Base-by-base conservation (phyloP, 2,888 invertebrate genomes). In the Hydropsyche betteni region DNA sequence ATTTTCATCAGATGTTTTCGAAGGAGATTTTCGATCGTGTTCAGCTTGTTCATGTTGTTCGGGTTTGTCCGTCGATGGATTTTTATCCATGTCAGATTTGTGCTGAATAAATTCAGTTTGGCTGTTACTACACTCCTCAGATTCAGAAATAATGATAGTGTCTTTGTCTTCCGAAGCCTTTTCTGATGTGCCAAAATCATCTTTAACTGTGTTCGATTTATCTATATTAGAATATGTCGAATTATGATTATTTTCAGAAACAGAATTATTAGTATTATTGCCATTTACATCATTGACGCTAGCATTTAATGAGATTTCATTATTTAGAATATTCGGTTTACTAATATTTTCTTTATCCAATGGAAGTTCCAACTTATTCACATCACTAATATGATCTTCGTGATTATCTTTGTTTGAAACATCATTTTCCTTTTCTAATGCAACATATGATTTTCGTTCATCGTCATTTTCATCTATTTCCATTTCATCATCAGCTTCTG, bases 401-500 rank as follows among this genome's bases (percentile, higher is more conserved):
- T 36, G 69, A 58, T 51, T 34, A 69, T 74, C 61, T 14, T 38
- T 38, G 44, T 36, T 16, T 10, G 51, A 34, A 61, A 24, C 51
- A 34, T 4, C n/a, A 5, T n/a, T n/a, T 68, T 61, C 12, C 34
- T 64, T 34, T 64, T 64, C 64, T 12, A 64, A 34, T 34, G 4
- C 36, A 33, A 4, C 4, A 14, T 77, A 70, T n/a, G 77, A 72
- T 70, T 78, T 77, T 33, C 69, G 61, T n/a, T 76, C 74, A 68
- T 88, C 86, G 55, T 89, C 88, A 5, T 87, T 84, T 81, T 90
- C 90, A 76, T 90, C 90, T 51, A 89, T 89, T 79, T 91, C 91
- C 90, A 91, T 90, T 82, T 91, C 91, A 82, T 91, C 90, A 81
- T 91, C 90, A 36, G 91, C 90, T 82, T 91, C 91, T 0, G 90